Conservation (phyloP, 2,888 invertebrate species). For the Catocala nupta region DNA sequence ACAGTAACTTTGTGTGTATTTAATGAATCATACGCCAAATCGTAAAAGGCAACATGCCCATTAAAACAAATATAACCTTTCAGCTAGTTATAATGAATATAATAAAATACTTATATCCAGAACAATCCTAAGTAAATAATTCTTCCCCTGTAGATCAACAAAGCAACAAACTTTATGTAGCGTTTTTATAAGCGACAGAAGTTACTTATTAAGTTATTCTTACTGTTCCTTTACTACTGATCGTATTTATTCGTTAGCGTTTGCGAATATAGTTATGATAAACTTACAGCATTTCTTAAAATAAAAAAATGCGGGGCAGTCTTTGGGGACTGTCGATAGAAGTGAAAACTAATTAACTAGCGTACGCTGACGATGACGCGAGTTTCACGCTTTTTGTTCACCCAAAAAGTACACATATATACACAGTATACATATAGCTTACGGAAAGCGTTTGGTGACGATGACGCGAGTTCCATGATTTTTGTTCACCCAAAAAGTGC, state of each 20-base stretch:
- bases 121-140: slow-evolving; percentile 46
- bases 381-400: no score
- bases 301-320: no score
- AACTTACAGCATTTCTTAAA: neutral
- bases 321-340: no score
- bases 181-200: slow-evolving; percentile 54
- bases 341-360: no score
- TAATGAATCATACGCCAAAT: neutral
- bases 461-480: no score
- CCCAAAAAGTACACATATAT: no score
- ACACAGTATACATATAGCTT: no score
- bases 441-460: no score
- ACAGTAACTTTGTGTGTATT: no score
- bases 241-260: neutral
- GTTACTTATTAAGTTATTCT: slow-evolving; percentile 54
- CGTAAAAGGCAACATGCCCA: slow-evolving; percentile 9
- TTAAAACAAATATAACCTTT: slow-evolving; percentile 19
- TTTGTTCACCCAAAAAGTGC: no score
- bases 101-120: slow-evolving; percentile 27
- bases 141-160: slow-evolving; percentile 45
- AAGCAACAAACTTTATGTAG: slow-evolving; percentile 53
- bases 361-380: no score
- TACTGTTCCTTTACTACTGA: slow-evolving; percentile 19
- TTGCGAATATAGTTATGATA: neutral
- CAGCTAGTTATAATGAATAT: slow-evolving; percentile 11